Evolutionary conservation across 2,113 vertebrate species (phyloP), one percentile per base, ranked within the genome.

Genomic region (Rhea pennata): DNA sequence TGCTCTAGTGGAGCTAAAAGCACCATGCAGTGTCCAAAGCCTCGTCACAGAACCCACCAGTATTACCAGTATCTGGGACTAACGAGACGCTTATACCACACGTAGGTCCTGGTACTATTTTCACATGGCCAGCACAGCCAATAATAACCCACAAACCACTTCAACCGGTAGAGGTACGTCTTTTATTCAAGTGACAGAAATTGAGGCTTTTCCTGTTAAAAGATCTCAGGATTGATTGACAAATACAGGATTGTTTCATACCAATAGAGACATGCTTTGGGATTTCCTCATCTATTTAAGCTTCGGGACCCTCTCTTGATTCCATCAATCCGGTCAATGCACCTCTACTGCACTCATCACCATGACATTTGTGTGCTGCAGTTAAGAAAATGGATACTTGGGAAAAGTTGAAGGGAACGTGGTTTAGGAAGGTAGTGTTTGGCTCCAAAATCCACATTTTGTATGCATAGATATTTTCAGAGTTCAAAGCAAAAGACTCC

Each of bases 111-210:
- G 42, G 50, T 53, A 23, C 27, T 51, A 72, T 59, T 76, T 88
- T 31, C 80, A 53, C 54, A 29, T 42, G 56, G 29, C 46, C 83
- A 67, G 40, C n/a, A 42, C 0, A 0, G 79, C 44, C 33, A 71
- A 5, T 3, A 66, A 15, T 20, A 66, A 39, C 33, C 33, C 6
- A 23, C 33, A 56, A 5, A 21, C 10, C 0, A 0, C 53, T 23
- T 7, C 8, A n/a, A 17, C 27, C 4, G 5, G 24, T 33, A 70
- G 22, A 69, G 20, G 22, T 1, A 2, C 9, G 29, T 33, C 56
- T 31, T 59, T 59, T 33, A 59, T 59, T 31, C 56, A 59, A 31
- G 31, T 33, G 56, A 59, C 29, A 59, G 29, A 33, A 59, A 59
- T 59, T 31, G 33, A 59, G 10, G 56, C 56, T 33, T 33, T 31